phyloP scores from a whole-genome alignment of 35 echinoderm and acorn worm genomes.

The Apostichopus californicus region DNA sequence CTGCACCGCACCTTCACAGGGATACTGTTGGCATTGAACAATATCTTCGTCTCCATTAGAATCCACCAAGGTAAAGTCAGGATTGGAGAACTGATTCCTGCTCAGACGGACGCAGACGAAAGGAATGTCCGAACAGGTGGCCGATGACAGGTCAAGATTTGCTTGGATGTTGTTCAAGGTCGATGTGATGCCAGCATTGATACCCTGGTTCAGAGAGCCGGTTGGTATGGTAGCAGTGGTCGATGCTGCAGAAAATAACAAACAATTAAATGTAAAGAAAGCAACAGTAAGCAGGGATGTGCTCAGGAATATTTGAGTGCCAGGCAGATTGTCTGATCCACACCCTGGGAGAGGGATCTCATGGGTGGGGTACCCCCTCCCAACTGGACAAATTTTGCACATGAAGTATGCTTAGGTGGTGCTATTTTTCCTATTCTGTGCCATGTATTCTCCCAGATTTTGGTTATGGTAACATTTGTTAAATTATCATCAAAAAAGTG shows the following conservation, averaged over 20 bases:
- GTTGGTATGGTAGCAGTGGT: constrained; percentile 23
- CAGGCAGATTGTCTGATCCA: too few relatives aligned
- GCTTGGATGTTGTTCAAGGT: constrained; percentile 38
- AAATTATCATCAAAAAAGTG: too few relatives aligned
- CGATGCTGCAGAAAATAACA: background rate
- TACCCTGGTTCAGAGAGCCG: constrained; percentile 10
- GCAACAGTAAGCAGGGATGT: background rate
- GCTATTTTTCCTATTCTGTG: too few relatives aligned
- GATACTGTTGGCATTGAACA: constrained; percentile 18
- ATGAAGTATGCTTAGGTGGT: too few relatives aligned
- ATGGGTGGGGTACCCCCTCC: too few relatives aligned
- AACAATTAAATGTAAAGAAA: background rate
- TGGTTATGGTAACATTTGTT: too few relatives aligned
- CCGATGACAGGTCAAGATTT: constrained; percentile 26
- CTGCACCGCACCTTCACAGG: background rate
- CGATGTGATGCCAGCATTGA: constrained; percentile 31
- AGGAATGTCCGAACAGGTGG: constrained; percentile 31
- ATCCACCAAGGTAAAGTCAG: constrained; percentile 48
- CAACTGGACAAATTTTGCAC: too few relatives aligned
- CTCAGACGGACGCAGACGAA: constrained; percentile 59
- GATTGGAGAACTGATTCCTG: constrained; percentile 46
- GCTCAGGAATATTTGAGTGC: too few relatives aligned
- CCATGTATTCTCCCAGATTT: too few relatives aligned
- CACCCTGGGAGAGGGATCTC: too few relatives aligned
- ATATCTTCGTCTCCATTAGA: constrained; percentile 32